Percentiles rank a stretch among this genome's conserved stretches.
Evolutionary conservation across 2,888 invertebrate genomes (phyloP).

Genomic region (Julus scandinavius): DNA sequence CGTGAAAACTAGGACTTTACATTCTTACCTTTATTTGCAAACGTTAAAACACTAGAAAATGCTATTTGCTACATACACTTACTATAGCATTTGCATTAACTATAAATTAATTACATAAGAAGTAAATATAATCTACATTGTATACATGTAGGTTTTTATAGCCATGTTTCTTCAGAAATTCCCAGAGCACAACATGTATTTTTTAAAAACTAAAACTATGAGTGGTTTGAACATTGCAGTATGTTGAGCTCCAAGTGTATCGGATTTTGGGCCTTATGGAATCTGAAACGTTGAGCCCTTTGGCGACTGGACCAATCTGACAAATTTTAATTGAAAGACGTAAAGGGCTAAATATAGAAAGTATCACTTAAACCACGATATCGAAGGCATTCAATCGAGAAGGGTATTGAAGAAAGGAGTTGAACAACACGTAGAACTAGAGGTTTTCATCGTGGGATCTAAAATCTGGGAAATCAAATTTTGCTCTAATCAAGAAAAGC

Average conservation of each 20-base stretch:
- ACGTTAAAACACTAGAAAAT: no score
- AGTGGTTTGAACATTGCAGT: background rate
- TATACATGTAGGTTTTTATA: no score
- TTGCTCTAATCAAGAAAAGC: constrained; percentile 17
- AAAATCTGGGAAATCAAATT: constrained; percentile 13
- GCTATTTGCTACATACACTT: no score
- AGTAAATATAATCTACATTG: no score
- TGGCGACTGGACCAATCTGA: background rate
- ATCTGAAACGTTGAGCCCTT: background rate
- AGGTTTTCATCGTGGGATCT: constrained; percentile 20
- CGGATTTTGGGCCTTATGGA: background rate
- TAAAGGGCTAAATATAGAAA: background rate
- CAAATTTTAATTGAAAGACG: constrained; percentile 26
- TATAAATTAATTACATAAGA: no score
- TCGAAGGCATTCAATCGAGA: background rate
- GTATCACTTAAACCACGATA: background rate
- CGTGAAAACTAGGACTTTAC: no score
- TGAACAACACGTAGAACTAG: background rate
- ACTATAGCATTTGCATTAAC: no score
- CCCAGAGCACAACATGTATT: background rate
- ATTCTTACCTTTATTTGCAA: no score
- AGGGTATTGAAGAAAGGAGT: background rate
- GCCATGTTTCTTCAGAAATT: no score
- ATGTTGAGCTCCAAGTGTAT: background rate
- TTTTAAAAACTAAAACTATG: background rate